Percentiles rank a stretch among this genome's conserved stretches.
phyloP scores from a whole-genome alignment of 2,888 invertebrate species.

The Euphydryas editha region DNA sequence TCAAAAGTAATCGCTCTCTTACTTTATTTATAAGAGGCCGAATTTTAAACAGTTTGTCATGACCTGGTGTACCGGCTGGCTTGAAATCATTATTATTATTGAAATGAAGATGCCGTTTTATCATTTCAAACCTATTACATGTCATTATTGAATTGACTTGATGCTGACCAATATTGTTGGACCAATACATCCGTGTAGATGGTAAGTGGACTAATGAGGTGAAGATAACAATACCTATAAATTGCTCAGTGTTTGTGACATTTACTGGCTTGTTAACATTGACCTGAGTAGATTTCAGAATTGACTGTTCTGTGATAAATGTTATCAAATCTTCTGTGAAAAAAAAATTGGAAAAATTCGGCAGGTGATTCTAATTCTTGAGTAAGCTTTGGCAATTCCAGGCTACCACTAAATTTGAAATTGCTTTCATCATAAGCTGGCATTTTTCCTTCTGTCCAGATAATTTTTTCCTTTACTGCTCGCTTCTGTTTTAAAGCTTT shows the following conservation, averaged over 20 bases:
- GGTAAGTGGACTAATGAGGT: slow-evolving; percentile 46
- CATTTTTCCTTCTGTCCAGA: not conserved
- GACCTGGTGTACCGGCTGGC: slow-evolving; percentile 31
- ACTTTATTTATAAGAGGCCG: slow-evolving; percentile 33
- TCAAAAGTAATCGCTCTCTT: slow-evolving; percentile 22
- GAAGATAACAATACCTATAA: slow-evolving; percentile 42
- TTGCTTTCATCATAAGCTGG: not conserved
- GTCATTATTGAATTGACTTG: slow-evolving; percentile 39
- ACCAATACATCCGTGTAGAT: slow-evolving; percentile 44
- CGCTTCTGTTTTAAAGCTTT: too few relatives aligned
- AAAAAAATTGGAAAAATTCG: slow-evolving; percentile 39
- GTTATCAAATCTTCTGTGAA: slow-evolving; percentile 32
- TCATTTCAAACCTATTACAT: slow-evolving; percentile 44
- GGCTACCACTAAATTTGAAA: slow-evolving; percentile 25
- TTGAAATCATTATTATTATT: slow-evolving; percentile 34
- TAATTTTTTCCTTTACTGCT: not conserved
- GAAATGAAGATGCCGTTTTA: slow-evolving; percentile 29
- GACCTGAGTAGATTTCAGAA: slow-evolving; percentile 33
- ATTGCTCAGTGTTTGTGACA: slow-evolving; percentile 38
- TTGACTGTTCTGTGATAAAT: slow-evolving; percentile 33
- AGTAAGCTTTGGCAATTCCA: slow-evolving; percentile 36
- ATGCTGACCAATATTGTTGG: slow-evolving; percentile 38
- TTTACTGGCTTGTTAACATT: slow-evolving; percentile 28
- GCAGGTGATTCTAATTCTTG: slow-evolving; percentile 21
- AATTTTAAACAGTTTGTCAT: slow-evolving; percentile 33